Evolutionary conservation across 2,888 invertebrate genomes (phyloP), one percentile per base, ranked within the genome.

Genomic region (Eugnorisma glareosa): DNA sequence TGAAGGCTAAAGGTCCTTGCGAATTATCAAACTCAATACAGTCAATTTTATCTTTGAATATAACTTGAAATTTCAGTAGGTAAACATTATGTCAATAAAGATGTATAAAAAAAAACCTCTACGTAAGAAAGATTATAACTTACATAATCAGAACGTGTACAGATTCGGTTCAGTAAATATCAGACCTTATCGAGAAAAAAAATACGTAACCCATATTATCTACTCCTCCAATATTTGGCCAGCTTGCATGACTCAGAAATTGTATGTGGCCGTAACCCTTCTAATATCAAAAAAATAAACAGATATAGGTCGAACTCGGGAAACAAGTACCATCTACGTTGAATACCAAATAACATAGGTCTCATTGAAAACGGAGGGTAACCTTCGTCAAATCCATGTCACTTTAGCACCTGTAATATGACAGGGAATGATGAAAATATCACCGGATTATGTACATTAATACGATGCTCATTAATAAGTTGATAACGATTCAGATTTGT

Each of bases 361-460:
- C 61, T 64, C 73, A 78, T 82, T 82, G 81, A 74, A 86, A 83
- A 67, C 69, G 82, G 80, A 81, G 73, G 81, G 75, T 73, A 82
- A 89, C 90, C 90, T 85, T 85, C 86, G 89, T 91, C 91, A 91
- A 90, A 90, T 90, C 86, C 89, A 86, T 84, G 91, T 89, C 89
- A 87, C 69, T 71, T 81, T 59, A 66, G 21, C 67, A 75, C 63
- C 67, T 77, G 73, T 80, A 78, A 80, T 75, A 54, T 73, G 88
- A 83, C 81, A 74, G 75, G 68, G 66, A 83, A 57, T 40, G 48
- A 73, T 81, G 78, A 80, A 81, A 83, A 86, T 83, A 87, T 87
- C 40, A 75, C n/a, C 67, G 64, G 51, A 28, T 74, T 84, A 73
- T 84, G 76, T 74, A 81, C n/a, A n/a, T n/a, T n/a, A 86, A 88